phyloP scores from a whole-genome alignment of 2,113 vertebrate genomes.

The Terrapene triunguis region DNA sequence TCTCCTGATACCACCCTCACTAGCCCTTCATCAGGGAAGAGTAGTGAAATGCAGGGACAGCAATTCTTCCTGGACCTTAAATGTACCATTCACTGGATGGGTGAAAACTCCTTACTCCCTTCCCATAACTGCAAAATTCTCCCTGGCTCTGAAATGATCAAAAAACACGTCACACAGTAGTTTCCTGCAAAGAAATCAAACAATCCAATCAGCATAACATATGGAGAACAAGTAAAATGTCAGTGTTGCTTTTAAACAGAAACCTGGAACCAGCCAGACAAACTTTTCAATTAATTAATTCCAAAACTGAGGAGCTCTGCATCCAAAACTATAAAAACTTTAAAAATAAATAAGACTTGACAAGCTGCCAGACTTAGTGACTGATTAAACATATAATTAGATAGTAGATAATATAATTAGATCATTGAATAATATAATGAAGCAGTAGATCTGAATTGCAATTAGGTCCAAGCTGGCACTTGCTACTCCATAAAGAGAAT shows the following conservation, averaged over 20 bases:
- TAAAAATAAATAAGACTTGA: neutral
- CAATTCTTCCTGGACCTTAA: neutral
- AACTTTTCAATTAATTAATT: neutral
- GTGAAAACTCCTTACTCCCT: conserved; percentile 39
- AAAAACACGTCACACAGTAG: conserved; percentile 18
- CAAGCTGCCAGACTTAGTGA: neutral
- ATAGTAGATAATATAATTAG: neutral
- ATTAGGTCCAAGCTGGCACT: neutral
- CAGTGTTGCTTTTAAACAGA: neutral
- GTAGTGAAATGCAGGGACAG: neutral
- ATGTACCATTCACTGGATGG: neutral
- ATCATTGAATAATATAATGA: conserved; percentile 25
- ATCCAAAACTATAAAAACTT: neutral
- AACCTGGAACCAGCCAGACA: neutral
- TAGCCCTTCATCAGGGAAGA: fast-evolving
- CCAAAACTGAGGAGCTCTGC: neutral
- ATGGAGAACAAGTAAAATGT: neutral
- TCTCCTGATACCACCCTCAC: neutral
- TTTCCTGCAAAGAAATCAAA: neutral
- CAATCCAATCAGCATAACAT: neutral
- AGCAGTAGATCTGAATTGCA: neutral
- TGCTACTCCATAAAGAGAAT: neutral
- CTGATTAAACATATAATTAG: neutral
- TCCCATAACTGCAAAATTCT: neutral
- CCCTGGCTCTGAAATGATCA: neutral